Percentiles rank a stretch among this genome's conserved stretches.
Conservation (phyloP, 2,888 invertebrate genomes). For the Mycalesis mineus region DNA sequence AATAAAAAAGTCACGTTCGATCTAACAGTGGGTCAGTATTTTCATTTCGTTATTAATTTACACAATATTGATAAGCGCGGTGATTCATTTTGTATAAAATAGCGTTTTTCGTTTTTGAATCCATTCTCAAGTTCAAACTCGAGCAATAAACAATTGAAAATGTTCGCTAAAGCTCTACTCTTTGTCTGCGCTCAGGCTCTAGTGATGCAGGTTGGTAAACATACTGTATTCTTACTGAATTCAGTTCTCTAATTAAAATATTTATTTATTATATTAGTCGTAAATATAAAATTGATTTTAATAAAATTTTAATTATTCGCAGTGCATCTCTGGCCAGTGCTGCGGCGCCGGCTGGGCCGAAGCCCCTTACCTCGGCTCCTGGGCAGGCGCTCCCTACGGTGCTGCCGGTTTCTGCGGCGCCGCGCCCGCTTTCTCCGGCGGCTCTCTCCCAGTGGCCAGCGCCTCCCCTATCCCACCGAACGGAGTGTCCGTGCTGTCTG, state of each 20-base stretch:
- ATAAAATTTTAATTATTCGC: no score
- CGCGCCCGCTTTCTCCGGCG: slow-evolving; percentile 16
- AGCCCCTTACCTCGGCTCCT: neutral
- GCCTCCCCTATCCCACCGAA: slow-evolving; percentile 4
- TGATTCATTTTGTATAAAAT: neutral
- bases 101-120: neutral
- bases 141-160: neutral
- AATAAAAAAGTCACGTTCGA: neutral
- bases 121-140: neutral
- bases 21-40: neutral
- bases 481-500: slow-evolving; percentile 8
- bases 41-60: neutral
- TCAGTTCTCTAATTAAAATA: no score
- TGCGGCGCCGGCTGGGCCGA: neutral
- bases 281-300: no score
- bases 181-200: neutral
- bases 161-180: neutral
- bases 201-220: neutral
- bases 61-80: neutral
- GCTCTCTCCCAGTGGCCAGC: slow-evolving; percentile 8
- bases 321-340: slow-evolving; percentile 1
- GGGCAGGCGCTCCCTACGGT: neutral
- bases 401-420: slow-evolving; percentile 31
- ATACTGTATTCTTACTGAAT: neutral
- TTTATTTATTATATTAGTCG: no score